Percentiles rank a stretch among this genome's conserved stretches.
Evolutionary conservation across 2,113 vertebrate species (phyloP).

Genomic region (Delphinus delphis): DNA sequence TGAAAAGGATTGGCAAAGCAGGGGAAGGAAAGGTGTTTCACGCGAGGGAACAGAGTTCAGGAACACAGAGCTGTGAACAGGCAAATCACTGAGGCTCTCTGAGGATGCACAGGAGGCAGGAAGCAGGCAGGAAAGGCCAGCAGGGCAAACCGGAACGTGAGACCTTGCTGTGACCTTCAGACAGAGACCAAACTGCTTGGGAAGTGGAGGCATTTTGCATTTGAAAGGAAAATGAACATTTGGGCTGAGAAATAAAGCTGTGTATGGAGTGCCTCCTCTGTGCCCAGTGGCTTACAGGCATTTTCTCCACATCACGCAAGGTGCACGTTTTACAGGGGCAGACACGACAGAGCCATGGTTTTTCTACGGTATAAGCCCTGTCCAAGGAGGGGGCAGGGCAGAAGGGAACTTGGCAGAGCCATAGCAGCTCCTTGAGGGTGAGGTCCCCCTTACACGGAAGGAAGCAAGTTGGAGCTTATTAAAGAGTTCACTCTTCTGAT

Average conservation of each 20-base stretch:
- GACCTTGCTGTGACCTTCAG: slow-evolving; percentile 45
- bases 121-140: slow-evolving; percentile 38
- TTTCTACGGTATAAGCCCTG: fast-evolving
- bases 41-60: background rate
- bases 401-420: background rate
- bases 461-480: background rate
- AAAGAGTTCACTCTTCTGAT: background rate
- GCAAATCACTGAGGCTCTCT: background rate
- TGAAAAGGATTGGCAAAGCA: background rate
- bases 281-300: background rate
- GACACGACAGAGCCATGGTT: background rate
- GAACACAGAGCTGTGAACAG: background rate
- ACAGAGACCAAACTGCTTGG: background rate
- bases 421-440: background rate
- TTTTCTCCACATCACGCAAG: background rate
- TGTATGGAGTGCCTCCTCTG: background rate
- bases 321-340: background rate
- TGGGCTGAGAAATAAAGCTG: background rate
- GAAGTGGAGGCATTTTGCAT: background rate
- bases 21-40: background rate
- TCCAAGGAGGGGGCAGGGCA: background rate
- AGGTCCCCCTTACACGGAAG: background rate
- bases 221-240: background rate
- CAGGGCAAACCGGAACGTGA: background rate
- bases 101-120: background rate